A percentile compares a stretch with the other conserved stretches of the same genome.
Evolutionary conservation across 2,888 invertebrate species (phyloP).

Genomic region (Subacronicta megacephala): DNA sequence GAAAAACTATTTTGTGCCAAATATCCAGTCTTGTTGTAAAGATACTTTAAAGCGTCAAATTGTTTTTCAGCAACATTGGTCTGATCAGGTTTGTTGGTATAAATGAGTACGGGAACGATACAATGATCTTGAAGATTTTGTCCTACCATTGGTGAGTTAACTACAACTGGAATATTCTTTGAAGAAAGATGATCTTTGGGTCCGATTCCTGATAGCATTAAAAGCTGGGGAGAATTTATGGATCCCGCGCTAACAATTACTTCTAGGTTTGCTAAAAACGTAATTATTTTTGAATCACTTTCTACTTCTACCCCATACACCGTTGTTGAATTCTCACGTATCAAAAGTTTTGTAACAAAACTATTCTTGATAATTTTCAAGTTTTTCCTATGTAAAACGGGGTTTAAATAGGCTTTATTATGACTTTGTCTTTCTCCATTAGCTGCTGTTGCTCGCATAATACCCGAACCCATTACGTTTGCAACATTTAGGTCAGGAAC

Average conservation of each 20-base stretch:
- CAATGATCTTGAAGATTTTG: slow-evolving; percentile 88
- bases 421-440: slow-evolving; percentile 85
- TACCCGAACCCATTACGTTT: slow-evolving; percentile 82
- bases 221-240: slow-evolving; percentile 83
- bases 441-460: slow-evolving; percentile 79
- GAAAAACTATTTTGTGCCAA: slow-evolving; percentile 83
- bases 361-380: slow-evolving; percentile 62
- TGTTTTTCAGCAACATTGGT: slow-evolving; percentile 57
- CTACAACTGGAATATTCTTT: slow-evolving; percentile 72
- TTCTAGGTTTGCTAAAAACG: slow-evolving; percentile 71
- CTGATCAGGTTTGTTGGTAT: slow-evolving; percentile 64
- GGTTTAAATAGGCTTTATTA: slow-evolving; percentile 89
- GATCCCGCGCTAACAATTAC: slow-evolving; percentile 84
- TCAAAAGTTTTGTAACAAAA: slow-evolving; percentile 32
- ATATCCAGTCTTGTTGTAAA: slow-evolving; percentile 84
- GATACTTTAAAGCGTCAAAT: slow-evolving; percentile 81
- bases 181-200: slow-evolving; percentile 73
- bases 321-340: slow-evolving; percentile 5
- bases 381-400: slow-evolving; percentile 65
- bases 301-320: slow-evolving; percentile 28
- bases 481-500: slow-evolving; percentile 79
- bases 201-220: slow-evolving; percentile 88
- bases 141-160: slow-evolving; percentile 84
- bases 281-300: slow-evolving; percentile 10
- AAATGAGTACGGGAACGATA: slow-evolving; percentile 74